These are phyloP conservation scores for Reinhardtius hippoglossoides DNA, from an alignment of 2,113 vertebrate species.

Conservation along the genomic window DNA sequence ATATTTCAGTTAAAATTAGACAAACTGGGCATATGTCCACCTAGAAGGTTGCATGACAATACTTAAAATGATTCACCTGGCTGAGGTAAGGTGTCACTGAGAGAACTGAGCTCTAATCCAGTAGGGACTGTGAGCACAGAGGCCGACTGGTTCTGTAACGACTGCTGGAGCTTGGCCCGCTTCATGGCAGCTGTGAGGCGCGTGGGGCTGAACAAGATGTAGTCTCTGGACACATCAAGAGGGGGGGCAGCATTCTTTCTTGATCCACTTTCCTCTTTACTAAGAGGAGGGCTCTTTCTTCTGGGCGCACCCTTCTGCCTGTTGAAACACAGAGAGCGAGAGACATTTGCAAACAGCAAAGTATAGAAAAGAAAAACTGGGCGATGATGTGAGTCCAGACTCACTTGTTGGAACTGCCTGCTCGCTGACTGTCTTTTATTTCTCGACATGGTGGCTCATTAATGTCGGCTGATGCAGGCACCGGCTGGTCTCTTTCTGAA, in stretches of 20 bases:
- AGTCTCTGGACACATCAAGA: constrained; percentile 66
- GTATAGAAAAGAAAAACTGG: neutral
- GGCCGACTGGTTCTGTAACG: constrained; percentile 54
- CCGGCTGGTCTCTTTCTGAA: constrained; percentile 5
- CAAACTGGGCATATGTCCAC: neutral
- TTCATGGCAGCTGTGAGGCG: constrained; percentile 70
- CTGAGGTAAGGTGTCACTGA: constrained; percentile 70
- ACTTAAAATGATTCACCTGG: constrained; percentile 50
- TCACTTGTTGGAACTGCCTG: constrained; percentile 45
- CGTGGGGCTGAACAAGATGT: constrained; percentile 84
- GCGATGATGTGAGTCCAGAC: constrained; percentile 6
- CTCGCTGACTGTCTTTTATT: constrained; percentile 18
- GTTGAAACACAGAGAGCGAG: constrained; percentile 9
- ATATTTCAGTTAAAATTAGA: neutral
- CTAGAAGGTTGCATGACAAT: neutral
- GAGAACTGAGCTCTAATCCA: constrained; percentile 81
- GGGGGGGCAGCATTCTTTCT: constrained; percentile 9
- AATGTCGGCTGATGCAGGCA: neutral
- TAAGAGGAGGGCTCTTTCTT: constrained; percentile 27
- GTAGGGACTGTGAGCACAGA: constrained; percentile 87
- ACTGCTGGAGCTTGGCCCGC: constrained; percentile 58
- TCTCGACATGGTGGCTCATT: constrained; percentile 13
- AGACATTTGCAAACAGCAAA: neutral
- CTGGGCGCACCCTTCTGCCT: constrained; percentile 33
- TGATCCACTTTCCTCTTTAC: constrained; percentile 1